phyloP scores from a whole-genome alignment of 2,888 invertebrate species.

The Andrena dorsata region DNA sequence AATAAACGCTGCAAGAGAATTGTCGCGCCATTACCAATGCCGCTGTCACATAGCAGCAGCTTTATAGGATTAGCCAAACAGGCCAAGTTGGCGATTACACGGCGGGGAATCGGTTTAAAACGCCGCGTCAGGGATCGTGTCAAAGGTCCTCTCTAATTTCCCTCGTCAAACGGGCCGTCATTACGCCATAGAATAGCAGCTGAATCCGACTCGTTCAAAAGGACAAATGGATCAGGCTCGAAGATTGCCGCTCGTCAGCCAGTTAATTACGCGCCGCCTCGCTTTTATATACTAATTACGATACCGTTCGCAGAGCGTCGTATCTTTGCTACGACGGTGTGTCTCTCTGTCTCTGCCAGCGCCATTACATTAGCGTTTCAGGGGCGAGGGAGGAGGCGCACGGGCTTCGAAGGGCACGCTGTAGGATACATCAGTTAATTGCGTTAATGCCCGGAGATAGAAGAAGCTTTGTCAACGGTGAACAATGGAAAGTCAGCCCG shows the following conservation, averaged over 20 bases:
- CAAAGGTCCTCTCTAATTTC: slow-evolving; percentile 41
- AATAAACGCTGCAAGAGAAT: not conserved
- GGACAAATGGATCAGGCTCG: slow-evolving; percentile 46
- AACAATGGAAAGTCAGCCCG: slow-evolving; percentile 57
- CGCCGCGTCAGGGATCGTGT: slow-evolving; percentile 5
- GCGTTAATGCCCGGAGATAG: slow-evolving; percentile 67
- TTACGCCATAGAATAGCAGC: slow-evolving; percentile 29
- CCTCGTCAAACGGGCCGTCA: slow-evolving; percentile 37
- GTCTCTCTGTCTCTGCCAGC: slow-evolving; percentile 4
- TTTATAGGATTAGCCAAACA: slow-evolving; percentile 12
- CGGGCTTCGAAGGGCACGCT: slow-evolving; percentile 46
- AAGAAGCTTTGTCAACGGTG: slow-evolving; percentile 64
- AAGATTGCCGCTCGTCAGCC: slow-evolving; percentile 37
- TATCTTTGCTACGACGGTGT: slow-evolving; percentile 15
- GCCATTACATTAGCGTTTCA: slow-evolving; percentile 50
- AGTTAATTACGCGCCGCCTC: slow-evolving; percentile 56
- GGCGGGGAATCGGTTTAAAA: slow-evolving; percentile 17
- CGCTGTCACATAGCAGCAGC: not conserved
- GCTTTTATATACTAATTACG: slow-evolving; percentile 67
- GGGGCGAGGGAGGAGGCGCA: not conserved
- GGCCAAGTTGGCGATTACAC: not conserved
- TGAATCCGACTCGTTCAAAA: slow-evolving; percentile 27
- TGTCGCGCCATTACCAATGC: not conserved
- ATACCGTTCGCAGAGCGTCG: slow-evolving; percentile 32
- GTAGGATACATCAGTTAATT: slow-evolving; percentile 66